phyloP scores from a whole-genome alignment of 2,888 invertebrate genomes.

The Chloroclystis v-ata region DNA sequence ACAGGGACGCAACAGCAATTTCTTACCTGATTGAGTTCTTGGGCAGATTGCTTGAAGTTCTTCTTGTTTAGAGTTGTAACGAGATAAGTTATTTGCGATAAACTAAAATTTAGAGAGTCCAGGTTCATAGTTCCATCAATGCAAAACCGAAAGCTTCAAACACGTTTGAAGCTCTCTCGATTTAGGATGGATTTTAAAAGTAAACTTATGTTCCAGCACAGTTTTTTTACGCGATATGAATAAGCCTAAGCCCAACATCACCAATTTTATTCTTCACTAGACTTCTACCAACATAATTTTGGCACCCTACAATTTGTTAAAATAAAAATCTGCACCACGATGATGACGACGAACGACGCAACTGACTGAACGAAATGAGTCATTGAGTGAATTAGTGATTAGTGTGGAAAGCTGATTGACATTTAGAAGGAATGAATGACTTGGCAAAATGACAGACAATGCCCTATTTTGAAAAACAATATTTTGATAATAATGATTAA shows the following conservation, averaged over 20 bases:
- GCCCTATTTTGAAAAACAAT: too few relatives aligned
- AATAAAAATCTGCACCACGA: constrained; percentile 48
- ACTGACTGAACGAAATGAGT: background rate
- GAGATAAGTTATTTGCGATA: constrained; percentile 99
- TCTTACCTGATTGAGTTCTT: constrained; percentile 93
- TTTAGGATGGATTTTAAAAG: constrained; percentile 83
- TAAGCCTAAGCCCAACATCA: constrained; percentile 73
- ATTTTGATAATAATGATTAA: too few relatives aligned
- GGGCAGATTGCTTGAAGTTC: constrained; percentile 93
- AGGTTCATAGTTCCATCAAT: constrained; percentile 98
- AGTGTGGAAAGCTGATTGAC: too few relatives aligned
- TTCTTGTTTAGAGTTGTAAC: constrained; percentile 97
- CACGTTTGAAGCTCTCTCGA: constrained; percentile 94
- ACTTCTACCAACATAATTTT: constrained; percentile 59
- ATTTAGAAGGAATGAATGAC: too few relatives aligned
- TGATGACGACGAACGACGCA: constrained; percentile 40
- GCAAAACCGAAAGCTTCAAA: constrained; percentile 97
- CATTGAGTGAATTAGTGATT: background rate
- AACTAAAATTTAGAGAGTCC: constrained; percentile 98
- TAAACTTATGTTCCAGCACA: constrained; percentile 62
- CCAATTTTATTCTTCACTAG: constrained; percentile 69
- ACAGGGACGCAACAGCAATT: constrained; percentile 38
- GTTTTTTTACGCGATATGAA: constrained; percentile 67
- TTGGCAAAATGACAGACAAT: too few relatives aligned
- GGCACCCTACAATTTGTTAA: constrained; percentile 42